Percentiles rank a stretch among this genome's conserved stretches.
Evolutionary conservation across 2,797 vertebrate genomes (phyloP).

Genomic region (Rhinophrynus dorsalis): DNA sequence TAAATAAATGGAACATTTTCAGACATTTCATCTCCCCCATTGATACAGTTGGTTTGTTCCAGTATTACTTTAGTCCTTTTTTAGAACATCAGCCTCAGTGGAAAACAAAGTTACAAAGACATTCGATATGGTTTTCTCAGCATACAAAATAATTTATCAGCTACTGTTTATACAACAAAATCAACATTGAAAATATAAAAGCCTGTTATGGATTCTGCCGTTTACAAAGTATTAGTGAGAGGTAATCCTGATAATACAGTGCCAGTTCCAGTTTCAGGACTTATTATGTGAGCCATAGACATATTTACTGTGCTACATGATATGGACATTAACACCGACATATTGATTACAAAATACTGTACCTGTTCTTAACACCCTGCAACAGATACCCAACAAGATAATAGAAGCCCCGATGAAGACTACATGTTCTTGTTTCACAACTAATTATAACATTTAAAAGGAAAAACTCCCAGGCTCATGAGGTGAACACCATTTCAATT

Average conservation of each 20-base stretch:
- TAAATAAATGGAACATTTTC: no score
- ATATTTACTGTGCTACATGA: slow-evolving; percentile 46
- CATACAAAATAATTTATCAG: slow-evolving; percentile 48
- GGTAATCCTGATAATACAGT: slow-evolving; percentile 45
- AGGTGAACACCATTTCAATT: slow-evolving; percentile 59
- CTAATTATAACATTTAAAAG: slow-evolving; percentile 77
- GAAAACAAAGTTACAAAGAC: background rate
- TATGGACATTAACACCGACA: slow-evolving; percentile 53
- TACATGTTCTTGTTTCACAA: slow-evolving; percentile 65
- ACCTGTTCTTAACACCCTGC: slow-evolving; percentile 69
- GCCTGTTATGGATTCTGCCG: slow-evolving; percentile 24
- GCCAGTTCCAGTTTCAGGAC: slow-evolving; percentile 22
- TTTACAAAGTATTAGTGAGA: slow-evolving; percentile 39
- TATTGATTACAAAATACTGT: slow-evolving; percentile 75
- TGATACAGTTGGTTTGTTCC: no score
- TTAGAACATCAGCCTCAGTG: no score
- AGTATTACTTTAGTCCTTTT: no score
- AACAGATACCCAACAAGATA: slow-evolving; percentile 65
- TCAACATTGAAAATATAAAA: slow-evolving; percentile 38
- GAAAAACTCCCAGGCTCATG: slow-evolving; percentile 67
- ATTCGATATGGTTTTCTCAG: slow-evolving; percentile 8
- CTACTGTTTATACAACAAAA: slow-evolving; percentile 48
- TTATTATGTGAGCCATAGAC: slow-evolving; percentile 53
- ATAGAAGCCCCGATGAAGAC: slow-evolving; percentile 56
- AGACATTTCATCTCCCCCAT: no score